A percentile compares a stretch with the other conserved stretches of the same genome.
phyloP scores from a whole-genome alignment of 2,113 vertebrate species.

The Atractosteus spatula region DNA sequence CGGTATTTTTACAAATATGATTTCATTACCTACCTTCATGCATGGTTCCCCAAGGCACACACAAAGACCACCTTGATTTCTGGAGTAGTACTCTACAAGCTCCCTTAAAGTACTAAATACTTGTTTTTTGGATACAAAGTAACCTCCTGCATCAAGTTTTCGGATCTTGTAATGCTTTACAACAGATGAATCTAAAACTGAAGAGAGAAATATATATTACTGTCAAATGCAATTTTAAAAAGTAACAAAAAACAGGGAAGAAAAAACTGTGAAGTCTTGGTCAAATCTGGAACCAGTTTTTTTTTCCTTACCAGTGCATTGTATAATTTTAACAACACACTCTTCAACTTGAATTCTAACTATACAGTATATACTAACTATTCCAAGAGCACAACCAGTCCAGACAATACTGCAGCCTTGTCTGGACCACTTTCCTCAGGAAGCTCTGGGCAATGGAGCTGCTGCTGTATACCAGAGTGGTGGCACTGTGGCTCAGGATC shows the following conservation, averaged over 20 bases:
- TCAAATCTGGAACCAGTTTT: no score
- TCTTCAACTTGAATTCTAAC: no score
- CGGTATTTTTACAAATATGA: neutral
- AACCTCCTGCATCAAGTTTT: constrained; percentile 62
- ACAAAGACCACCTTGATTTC: constrained; percentile 74
- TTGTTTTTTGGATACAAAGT: constrained; percentile 64
- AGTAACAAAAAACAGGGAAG: neutral
- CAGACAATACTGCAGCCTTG: no score
- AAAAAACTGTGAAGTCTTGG: neutral
- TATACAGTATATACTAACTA: no score
- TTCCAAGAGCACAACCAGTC: no score
- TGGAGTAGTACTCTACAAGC: constrained; percentile 76
- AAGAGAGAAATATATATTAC: constrained; percentile 16
- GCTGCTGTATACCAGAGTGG: no score
- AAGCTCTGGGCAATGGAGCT: no score
- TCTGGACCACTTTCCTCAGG: no score
- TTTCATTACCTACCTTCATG: constrained; percentile 70
- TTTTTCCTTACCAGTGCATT: no score
- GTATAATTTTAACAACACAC: no score
- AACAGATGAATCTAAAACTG: constrained; percentile 72
- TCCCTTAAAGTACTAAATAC: constrained; percentile 69
- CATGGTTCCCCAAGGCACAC: constrained; percentile 75
- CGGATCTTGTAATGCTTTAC: constrained; percentile 90
- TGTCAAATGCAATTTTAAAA: no score
- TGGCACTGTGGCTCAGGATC: no score